Conservation (phyloP, 2,113 vertebrate species). For the Bucco capensis region DNA sequence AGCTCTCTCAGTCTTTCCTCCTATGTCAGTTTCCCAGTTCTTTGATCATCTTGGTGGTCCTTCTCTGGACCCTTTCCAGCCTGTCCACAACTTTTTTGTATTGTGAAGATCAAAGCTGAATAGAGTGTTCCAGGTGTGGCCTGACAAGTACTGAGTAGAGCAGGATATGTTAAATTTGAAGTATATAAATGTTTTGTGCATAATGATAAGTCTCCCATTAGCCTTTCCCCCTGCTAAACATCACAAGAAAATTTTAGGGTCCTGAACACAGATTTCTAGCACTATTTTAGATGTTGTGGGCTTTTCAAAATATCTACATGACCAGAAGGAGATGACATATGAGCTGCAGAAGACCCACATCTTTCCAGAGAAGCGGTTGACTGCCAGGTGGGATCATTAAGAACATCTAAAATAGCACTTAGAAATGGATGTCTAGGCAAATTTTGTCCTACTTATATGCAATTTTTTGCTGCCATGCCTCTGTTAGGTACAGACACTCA, state of each 20-base stretch:
- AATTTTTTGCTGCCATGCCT: not conserved
- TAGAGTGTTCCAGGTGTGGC: not conserved
- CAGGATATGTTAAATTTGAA: not conserved
- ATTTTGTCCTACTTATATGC: not conserved
- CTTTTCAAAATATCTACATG: not conserved
- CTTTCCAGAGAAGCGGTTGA: not conserved
- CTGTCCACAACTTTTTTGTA: not conserved
- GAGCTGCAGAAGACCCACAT: not conserved
- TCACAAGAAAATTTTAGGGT: not conserved
- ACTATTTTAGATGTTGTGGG: not conserved
- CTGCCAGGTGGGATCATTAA: not conserved
- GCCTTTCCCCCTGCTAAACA: not conserved
- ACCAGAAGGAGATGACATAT: not conserved
- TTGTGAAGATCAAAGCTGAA: not conserved
- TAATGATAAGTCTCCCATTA: not conserved
- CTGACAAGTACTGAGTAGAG: not conserved
- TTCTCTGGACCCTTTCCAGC: not conserved
- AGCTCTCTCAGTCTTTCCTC: not conserved
- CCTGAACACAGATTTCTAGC: not conserved
- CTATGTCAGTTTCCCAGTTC: not conserved
- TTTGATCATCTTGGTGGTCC: not conserved
- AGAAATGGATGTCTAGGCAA: not conserved
- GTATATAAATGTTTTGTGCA: rapidly evolving
- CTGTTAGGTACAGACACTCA: not conserved
- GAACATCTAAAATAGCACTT: not conserved